These are phyloP conservation scores for Babyrousa celebensis DNA, from an alignment of 2,797 vertebrate genomes.

Conservation along the genomic window DNA sequence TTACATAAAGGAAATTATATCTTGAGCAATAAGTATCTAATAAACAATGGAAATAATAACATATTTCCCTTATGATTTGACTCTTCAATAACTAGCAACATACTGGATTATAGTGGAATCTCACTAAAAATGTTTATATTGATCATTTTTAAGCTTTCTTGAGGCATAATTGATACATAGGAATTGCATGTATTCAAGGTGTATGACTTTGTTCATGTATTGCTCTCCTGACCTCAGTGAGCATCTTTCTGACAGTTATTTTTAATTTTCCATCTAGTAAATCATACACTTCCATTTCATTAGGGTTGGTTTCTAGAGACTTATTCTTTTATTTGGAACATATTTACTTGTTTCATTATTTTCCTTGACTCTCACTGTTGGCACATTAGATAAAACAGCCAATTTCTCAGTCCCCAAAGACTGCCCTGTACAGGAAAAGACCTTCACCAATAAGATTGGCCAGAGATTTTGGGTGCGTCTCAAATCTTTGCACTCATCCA, in stretches of 20 bases:
- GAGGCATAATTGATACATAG: not conserved
- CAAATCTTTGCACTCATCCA: not conserved
- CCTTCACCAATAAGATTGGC: not conserved
- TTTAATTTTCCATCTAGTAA: not conserved
- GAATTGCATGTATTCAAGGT: not conserved
- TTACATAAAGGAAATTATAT: not conserved
- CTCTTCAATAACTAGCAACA: not conserved
- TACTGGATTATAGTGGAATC: not conserved
- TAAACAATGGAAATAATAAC: constrained; percentile 7
- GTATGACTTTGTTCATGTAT: not conserved
- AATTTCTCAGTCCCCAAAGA: not conserved
- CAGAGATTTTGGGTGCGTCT: not conserved
- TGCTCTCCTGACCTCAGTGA: not conserved
- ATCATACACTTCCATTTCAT: not conserved
- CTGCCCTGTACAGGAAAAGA: not conserved
- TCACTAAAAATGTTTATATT: not conserved
- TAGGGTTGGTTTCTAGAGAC: not conserved
- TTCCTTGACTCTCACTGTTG: not conserved
- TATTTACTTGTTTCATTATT: not conserved
- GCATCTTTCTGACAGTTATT: not conserved
- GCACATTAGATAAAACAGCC: not conserved
- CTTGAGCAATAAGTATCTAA: constrained; percentile 7
- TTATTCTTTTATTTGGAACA: not conserved
- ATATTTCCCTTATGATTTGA: constrained; percentile 5
- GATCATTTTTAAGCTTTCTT: not conserved